Percentiles rank a stretch among this genome's conserved stretches.
Evolutionary conservation across 2,797 vertebrate species (phyloP).

Genomic region (Florisuga fusca): DNA sequence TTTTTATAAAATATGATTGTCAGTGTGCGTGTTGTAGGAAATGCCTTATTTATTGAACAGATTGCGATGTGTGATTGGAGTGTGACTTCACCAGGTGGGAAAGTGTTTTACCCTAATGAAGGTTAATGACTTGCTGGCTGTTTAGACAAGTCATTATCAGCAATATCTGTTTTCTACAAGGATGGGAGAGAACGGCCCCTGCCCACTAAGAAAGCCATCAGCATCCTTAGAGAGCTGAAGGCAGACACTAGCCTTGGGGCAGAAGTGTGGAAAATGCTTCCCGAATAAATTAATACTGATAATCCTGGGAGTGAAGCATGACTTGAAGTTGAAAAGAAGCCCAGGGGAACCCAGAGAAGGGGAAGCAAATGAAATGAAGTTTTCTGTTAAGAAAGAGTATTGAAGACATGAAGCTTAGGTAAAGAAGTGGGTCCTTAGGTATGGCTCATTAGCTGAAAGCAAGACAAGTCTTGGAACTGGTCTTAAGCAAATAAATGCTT

Average conservation of each 20-base stretch:
- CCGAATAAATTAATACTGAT: neutral
- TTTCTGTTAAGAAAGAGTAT: constrained; percentile 7
- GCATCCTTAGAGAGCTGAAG: neutral
- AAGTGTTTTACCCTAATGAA: neutral
- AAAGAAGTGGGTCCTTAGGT: neutral
- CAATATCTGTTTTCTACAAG: neutral
- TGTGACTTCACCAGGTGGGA: neutral
- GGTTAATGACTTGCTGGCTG: constrained; percentile 23
- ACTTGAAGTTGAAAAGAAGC: neutral
- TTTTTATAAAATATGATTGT: neutral
- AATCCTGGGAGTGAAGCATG: neutral
- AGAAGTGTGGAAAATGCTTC: neutral
- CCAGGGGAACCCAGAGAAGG: neutral
- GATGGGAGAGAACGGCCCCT: neutral
- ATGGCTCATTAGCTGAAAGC: neutral
- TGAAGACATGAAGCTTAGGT: neutral
- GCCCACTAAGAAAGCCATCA: neutral
- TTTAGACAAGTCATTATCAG: constrained; percentile 21
- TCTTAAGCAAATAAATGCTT: neutral
- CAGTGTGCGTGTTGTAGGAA: neutral
- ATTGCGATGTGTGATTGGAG: neutral
- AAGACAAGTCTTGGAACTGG: neutral
- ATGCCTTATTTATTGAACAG: neutral
- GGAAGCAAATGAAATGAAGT: neutral
- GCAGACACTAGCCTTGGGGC: constrained; percentile 56